A percentile compares a stretch with the other conserved stretches of the same genome.
These are phyloP conservation scores for Timema cristinae DNA, from an alignment of 2,888 invertebrate genomes.

Conservation along the genomic window DNA sequence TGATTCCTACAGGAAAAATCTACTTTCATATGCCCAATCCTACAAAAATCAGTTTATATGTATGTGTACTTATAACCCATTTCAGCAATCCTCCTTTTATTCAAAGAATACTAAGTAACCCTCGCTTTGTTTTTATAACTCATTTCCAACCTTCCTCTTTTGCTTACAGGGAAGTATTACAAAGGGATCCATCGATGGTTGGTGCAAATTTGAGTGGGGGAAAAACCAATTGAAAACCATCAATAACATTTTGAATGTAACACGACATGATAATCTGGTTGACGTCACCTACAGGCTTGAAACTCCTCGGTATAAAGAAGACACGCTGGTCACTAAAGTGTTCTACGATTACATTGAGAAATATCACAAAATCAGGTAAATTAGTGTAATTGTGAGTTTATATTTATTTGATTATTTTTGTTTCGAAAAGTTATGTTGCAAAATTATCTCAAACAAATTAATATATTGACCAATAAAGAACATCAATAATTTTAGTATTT, in stretches of 20 bases:
- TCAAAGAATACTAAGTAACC: too few species aligned
- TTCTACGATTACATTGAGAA: slow-evolving; percentile 30
- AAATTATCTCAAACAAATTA: too few species aligned
- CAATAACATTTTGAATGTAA: slow-evolving; percentile 26
- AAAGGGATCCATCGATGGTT: slow-evolving; percentile 19
- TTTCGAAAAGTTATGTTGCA: slow-evolving; percentile 34
- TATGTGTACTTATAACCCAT: too few species aligned
- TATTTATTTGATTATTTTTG: slow-evolving; percentile 16
- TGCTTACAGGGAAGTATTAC: too few species aligned
- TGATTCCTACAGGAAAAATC: too few species aligned
- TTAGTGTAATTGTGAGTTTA: slow-evolving; percentile 19
- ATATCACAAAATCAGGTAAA: slow-evolving; percentile 33
- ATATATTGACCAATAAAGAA: too few species aligned
- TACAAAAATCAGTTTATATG: too few species aligned
- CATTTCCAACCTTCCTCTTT: too few species aligned
- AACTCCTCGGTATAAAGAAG: slow-evolving; percentile 29
- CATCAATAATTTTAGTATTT: too few species aligned
- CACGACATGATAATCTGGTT: slow-evolving; percentile 21
- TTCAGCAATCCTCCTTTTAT: too few species aligned
- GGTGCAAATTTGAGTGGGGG: slow-evolving; percentile 26
- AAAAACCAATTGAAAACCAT: slow-evolving; percentile 21
- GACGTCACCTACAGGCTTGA: slow-evolving; percentile 25
- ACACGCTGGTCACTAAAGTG: slow-evolving; percentile 29
- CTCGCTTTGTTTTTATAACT: too few species aligned
- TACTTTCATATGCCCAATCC: too few species aligned